Evolutionary conservation across 1,140 invertebrate species (phyloP), one percentile per base, ranked within the genome.

Genomic region (Scaptomyza pallida): DNA sequence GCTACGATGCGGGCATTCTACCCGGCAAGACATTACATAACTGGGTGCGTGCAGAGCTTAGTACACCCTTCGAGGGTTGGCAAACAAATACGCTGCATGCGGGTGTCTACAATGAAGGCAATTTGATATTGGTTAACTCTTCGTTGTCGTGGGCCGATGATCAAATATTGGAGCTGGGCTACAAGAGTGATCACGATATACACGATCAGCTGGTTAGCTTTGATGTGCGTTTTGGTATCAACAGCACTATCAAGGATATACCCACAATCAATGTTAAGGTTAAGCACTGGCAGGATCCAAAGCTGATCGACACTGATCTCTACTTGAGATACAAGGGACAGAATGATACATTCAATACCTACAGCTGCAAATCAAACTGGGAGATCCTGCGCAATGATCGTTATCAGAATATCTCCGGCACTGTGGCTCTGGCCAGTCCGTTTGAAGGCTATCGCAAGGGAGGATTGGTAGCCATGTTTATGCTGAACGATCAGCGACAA

Each of bases 1-100:
- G 76, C 6, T 86, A 94, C 5, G 91, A 93, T 33, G 89, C 92
- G 0, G 89, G 89, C 8, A 45, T 85, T 2, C 56, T 83, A 51
- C 76, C 80, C 0, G 77, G 73, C 1, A 91, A 93, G 51, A 93
- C 93, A 23, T 86, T 93, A 9, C 81, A 92, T n/a, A 83, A 91
- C 5, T 85, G 90, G 62, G 78, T 91, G 62, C 82, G 77, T 8
- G 93, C 92, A 1, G 93, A 94, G 57, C 74, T 96, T 8, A 90
- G 93, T 1, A 96, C 95, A 1, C 96, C 96, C 0, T 96, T 96
- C 75, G 92, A 93, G 3, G 93, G 94, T n/a, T 96, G 95, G 95
- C 93, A 92, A 54, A 93, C 93, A 35, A 96, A 95, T 15, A 94
- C 93, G 15, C 91, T 96, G 0, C 93, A 93, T 72, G 85, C 75